phyloP scores from a whole-genome alignment of 2,113 vertebrate species.

The Grammomys surdaster region DNA sequence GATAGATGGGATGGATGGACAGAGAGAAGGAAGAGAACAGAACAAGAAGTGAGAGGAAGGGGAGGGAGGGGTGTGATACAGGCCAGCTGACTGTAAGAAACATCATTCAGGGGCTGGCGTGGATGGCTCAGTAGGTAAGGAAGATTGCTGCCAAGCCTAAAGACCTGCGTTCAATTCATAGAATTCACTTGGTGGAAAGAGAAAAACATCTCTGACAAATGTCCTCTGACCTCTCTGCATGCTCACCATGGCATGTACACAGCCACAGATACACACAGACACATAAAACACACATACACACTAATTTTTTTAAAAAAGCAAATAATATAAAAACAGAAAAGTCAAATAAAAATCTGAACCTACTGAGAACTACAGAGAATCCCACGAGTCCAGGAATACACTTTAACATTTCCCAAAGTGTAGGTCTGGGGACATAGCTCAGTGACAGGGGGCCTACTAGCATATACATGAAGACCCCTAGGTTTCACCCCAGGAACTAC shows the following conservation, averaged over 20 bases:
- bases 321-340: neutral
- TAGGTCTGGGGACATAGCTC: neutral
- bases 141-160: neutral
- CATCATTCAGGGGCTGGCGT: neutral
- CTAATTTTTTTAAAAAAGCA: neutral
- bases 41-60: neutral
- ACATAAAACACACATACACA: neutral
- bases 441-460: neutral
- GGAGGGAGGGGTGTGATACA: neutral
- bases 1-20: neutral
- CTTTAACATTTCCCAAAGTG: conserved; percentile 5
- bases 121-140: neutral
- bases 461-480: neutral
- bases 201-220: neutral
- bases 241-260: neutral
- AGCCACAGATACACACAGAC: neutral
- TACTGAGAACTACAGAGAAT: neutral
- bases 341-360: neutral
- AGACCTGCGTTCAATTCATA: neutral
- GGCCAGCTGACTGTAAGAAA: neutral
- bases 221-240: neutral
- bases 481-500: neutral
- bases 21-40: neutral
- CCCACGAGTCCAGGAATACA: neutral
- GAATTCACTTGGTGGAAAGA: neutral